phyloP scores from a whole-genome alignment of 1,140 invertebrate genomes.

The Antheraea pernyi region DNA sequence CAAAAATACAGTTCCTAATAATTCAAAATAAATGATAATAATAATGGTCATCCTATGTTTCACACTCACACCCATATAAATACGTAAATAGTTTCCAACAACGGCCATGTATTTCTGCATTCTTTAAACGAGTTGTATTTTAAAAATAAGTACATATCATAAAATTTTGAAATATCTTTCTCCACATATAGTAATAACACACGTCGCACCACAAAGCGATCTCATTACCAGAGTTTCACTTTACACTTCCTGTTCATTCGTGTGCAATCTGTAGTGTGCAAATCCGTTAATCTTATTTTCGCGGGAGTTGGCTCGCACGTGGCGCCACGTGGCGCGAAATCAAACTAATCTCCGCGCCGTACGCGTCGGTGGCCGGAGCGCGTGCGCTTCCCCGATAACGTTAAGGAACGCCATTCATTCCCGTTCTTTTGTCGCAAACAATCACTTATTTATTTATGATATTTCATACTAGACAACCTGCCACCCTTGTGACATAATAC shows the following conservation, averaged over 20 bases:
- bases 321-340: conserved; percentile 74
- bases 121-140: no score
- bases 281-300: conserved; percentile 78
- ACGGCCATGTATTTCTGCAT: no score
- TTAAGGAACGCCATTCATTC: conserved; percentile 77
- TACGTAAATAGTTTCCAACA: no score
- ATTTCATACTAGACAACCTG: conserved; percentile 69
- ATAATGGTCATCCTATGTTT: no score
- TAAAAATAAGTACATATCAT: no score
- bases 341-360: conserved; percentile 71
- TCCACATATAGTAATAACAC: neutral
- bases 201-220: conserved; percentile 58
- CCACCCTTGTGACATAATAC: conserved; percentile 57
- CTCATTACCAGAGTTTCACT: conserved; percentile 75
- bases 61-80: no score
- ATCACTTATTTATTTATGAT: conserved; percentile 78
- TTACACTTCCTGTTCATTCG: conserved; percentile 76
- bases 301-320: conserved; percentile 65
- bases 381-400: conserved; percentile 71
- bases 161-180: no score
- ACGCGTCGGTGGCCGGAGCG: conserved; percentile 67
- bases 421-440: conserved; percentile 73
- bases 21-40: no score
- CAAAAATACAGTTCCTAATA: no score
- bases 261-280: conserved; percentile 78